Evolutionary conservation across 1,140 invertebrate genomes (phyloP), one percentile per base, ranked within the genome.

Genomic region (Subanguina moxae): DNA sequence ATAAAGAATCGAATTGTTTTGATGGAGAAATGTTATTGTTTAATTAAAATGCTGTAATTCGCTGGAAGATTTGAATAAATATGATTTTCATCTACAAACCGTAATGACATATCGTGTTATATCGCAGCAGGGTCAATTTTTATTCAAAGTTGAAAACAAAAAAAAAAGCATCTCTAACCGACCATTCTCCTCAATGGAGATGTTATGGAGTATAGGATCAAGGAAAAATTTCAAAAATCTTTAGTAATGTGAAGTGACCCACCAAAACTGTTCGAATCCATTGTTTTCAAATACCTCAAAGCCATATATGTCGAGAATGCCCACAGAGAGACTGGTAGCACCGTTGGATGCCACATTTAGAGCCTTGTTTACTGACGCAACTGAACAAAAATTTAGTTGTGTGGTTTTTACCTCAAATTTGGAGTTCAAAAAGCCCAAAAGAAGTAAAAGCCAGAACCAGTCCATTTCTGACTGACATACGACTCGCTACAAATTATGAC

Each of bases 221-320:
- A n/a, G n/a, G n/a, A n/a, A n/a, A n/a, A n/a, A n/a, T n/a, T n/a
- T n/a, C n/a, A n/a, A n/a, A n/a, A n/a, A n/a, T n/a, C n/a, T n/a
- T n/a, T n/a, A 38, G 11, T 38, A 38, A 5, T 38, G 32, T 11
- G 32, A 38, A 38, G 11, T 38, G 3, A 57, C 73, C 17, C 38
- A 80, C 78, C 79, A 82, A 70, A 82, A 82, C 56, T 82, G 80
- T 48, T 83, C 82, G 43, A 83, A 82, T 30, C 90, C 88, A 81
- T 88, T 88, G 75, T 85, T 84, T 46, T 85, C 82, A 75, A 89
- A 89, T 59, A 89, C 88, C 81, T 88, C 88, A 81, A 88, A 88
- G 7, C 88, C 88, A 77, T 89, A 88, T 76, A 88, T 88, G 75
- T 88, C 88, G 64, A 89, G 75, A 75, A 89, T 88, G 25, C 88